phyloP scores from a whole-genome alignment of 35 echinoderm and acorn worm genomes.

The Lytechinus pictus region DNA sequence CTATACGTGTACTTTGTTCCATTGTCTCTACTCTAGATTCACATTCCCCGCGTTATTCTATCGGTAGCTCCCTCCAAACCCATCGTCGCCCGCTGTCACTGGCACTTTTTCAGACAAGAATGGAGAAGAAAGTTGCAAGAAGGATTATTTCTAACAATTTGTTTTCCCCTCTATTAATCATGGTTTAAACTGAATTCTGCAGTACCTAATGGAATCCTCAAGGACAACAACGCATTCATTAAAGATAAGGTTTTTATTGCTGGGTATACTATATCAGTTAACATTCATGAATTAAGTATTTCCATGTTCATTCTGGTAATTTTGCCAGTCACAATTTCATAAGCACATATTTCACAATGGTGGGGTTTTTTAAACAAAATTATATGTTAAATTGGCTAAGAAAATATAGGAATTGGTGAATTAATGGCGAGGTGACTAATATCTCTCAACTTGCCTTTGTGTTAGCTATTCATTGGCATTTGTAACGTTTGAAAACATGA shows the following conservation, averaged over 20 bases:
- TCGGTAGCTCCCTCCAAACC: neutral
- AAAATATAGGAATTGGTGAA: too few relatives aligned
- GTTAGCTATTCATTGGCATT: neutral
- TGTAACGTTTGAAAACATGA: neutral
- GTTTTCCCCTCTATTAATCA: neutral
- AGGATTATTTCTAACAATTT: neutral
- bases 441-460: neutral
- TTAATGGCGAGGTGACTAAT: neutral
- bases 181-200: neutral
- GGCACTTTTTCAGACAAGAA: slow-evolving; percentile 11
- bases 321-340: neutral
- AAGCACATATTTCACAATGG: neutral
- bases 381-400: too few relatives aligned
- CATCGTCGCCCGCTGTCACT: neutral
- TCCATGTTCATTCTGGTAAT: neutral
- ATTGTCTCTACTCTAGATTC: slow-evolving; percentile 12
- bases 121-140: neutral
- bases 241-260: neutral
- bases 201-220: neutral
- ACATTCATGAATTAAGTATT: too few relatives aligned
- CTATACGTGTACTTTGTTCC: slow-evolving; percentile 18
- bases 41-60: neutral
- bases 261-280: neutral
- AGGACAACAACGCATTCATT: neutral
- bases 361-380: too few relatives aligned